These are phyloP conservation scores for Danio kyathit DNA, from an alignment of 2,797 vertebrate species.

Conservation along the genomic window DNA sequence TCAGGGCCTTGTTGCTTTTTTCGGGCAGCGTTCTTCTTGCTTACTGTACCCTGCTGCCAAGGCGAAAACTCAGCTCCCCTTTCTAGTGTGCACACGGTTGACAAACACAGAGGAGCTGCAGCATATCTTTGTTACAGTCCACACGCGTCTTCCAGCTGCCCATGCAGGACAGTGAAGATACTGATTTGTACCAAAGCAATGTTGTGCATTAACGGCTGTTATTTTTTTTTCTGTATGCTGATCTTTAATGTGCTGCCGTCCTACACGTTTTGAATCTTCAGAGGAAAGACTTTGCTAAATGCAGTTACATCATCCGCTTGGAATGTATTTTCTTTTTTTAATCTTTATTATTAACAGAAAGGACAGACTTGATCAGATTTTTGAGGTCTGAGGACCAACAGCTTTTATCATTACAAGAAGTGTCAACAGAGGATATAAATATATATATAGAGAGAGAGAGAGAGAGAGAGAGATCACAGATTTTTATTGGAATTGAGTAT, in stretches of 20 bases:
- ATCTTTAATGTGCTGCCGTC: slow-evolving; percentile 61
- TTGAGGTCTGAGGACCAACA: slow-evolving; percentile 27
- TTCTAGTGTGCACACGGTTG: slow-evolving; percentile 42
- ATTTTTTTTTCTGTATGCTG: slow-evolving; percentile 40
- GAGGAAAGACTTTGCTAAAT: slow-evolving; percentile 48
- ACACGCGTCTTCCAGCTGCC: slow-evolving; percentile 50
- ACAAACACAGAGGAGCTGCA: slow-evolving; percentile 24
- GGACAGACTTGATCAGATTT: slow-evolving; percentile 39
- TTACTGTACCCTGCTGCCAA: slow-evolving; percentile 50
- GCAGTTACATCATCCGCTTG: slow-evolving; percentile 54
- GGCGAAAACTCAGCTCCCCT: slow-evolving; percentile 13
- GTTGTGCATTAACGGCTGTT: slow-evolving; percentile 50
- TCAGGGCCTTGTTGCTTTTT: slow-evolving; percentile 28
- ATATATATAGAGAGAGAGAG: slow-evolving; percentile 42
- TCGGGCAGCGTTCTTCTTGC: slow-evolving; percentile 51
- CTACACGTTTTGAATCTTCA: slow-evolving; percentile 50
- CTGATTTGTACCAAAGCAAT: slow-evolving; percentile 62
- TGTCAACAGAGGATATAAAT: slow-evolving; percentile 48
- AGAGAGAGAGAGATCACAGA: slow-evolving; percentile 27
- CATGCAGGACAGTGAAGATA: slow-evolving; percentile 55
- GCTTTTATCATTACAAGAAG: slow-evolving; percentile 44
- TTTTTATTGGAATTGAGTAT: slow-evolving; percentile 61
- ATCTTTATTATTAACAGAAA: slow-evolving; percentile 50
- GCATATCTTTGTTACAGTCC: slow-evolving; percentile 46
- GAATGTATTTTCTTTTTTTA: slow-evolving; percentile 54